These are phyloP conservation scores for Latheticus oryzae DNA, from an alignment of 2,888 invertebrate genomes.

Conservation along the genomic window DNA sequence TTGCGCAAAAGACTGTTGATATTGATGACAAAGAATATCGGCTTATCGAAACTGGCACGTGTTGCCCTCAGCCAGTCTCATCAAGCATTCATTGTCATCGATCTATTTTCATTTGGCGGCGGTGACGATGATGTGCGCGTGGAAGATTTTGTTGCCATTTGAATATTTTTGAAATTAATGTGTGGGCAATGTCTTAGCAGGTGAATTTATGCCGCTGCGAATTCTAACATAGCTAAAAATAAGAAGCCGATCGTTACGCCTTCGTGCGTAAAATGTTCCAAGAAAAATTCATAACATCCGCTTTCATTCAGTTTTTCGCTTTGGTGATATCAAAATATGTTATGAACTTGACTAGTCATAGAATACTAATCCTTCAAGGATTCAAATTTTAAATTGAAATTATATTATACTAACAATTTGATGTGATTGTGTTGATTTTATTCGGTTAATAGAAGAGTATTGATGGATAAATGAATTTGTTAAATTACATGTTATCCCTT, in stretches of 20 bases:
- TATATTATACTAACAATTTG: too few relatives aligned
- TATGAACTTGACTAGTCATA: too few relatives aligned
- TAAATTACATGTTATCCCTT: too few relatives aligned
- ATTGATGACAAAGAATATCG: conserved; percentile 9
- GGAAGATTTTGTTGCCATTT: not conserved
- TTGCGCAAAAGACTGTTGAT: not conserved
- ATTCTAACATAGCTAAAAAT: conserved; percentile 18
- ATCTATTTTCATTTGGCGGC: conserved; percentile 19
- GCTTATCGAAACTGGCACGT: conserved; percentile 15
- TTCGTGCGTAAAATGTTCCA: conserved; percentile 18
- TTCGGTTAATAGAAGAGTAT: too few relatives aligned
- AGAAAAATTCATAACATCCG: conserved; percentile 28
- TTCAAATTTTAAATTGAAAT: too few relatives aligned
- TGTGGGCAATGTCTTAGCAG: conserved; percentile 17
- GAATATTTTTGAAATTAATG: conserved; percentile 13
- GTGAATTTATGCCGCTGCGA: conserved; percentile 10
- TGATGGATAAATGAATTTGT: too few relatives aligned
- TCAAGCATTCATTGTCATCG: conserved; percentile 22
- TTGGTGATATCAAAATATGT: too few relatives aligned
- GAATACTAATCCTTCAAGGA: too few relatives aligned
- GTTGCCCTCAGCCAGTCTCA: conserved; percentile 10
- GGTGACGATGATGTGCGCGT: conserved; percentile 5
- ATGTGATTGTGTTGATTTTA: too few relatives aligned
- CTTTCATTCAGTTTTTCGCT: conserved; percentile 20
- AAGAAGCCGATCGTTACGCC: conserved; percentile 12